Conservation (phyloP, 2,888 invertebrate species). For the Conomelus anceps region DNA sequence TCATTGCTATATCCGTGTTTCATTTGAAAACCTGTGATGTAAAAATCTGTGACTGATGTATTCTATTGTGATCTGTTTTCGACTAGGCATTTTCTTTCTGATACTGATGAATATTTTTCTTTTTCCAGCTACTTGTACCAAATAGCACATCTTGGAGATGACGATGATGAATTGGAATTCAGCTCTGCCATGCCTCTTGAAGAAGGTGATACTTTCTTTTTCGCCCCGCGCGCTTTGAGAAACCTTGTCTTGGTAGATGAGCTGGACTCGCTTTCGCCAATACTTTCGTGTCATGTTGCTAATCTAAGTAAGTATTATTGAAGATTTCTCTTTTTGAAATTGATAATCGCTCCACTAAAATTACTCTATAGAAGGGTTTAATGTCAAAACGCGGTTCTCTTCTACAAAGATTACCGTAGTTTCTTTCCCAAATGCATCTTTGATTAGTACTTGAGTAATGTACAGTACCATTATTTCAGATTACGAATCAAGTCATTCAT, state of each 20-base stretch:
- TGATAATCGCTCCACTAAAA: no score
- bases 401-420: no score
- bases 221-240: slow-evolving; percentile 85
- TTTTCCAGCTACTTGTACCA: slow-evolving; percentile 85
- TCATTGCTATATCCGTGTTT: slow-evolving; percentile 1
- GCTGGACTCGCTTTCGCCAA: slow-evolving; percentile 90
- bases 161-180: slow-evolving; percentile 98
- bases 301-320: slow-evolving; percentile 54
- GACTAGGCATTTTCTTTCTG: neutral
- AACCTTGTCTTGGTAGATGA: slow-evolving; percentile 97
- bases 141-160: slow-evolving; percentile 98
- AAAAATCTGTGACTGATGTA: neutral
- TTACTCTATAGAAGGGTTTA: no score
- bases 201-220: slow-evolving; percentile 98
- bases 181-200: slow-evolving; percentile 97
- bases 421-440: no score
- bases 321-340: neutral
- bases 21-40: slow-evolving; percentile 5
- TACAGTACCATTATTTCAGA: no score
- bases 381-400: no score
- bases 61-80: neutral
- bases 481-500: no score
- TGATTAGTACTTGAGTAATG: no score
- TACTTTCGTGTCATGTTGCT: slow-evolving; percentile 75
- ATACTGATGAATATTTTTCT: slow-evolving; percentile 23